These are phyloP conservation scores for Semibalanus balanoides DNA, from an alignment of 1,140 invertebrate genomes.

Conservation along the genomic window DNA sequence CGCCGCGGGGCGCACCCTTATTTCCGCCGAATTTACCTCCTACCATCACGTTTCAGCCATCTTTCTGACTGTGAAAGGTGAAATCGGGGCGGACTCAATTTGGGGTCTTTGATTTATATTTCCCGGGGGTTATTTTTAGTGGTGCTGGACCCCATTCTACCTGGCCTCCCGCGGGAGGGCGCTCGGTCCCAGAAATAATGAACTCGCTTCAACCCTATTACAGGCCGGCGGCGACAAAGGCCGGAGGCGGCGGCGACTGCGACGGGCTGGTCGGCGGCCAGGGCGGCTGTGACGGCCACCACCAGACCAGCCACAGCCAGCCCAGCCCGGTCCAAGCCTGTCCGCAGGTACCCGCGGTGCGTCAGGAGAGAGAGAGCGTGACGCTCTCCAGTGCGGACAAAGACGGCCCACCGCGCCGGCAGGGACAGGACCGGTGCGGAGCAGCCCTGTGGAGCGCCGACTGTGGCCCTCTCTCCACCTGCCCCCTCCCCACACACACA, in stretches of 20 bases:
- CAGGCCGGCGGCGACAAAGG: background rate
- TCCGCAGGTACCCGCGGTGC: too few species aligned
- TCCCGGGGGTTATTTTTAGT: background rate
- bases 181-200: background rate
- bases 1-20: background rate
- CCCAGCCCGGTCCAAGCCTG: too few species aligned
- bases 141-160: background rate
- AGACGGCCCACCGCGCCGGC: too few species aligned
- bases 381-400: too few species aligned
- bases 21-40: background rate
- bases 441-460: too few species aligned
- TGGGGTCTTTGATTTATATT: background rate
- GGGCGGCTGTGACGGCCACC: background rate
- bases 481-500: too few species aligned
- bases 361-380: too few species aligned
- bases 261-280: too few species aligned
- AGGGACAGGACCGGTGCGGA: too few species aligned
- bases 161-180: background rate
- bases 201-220: background rate
- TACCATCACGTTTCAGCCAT: background rate
- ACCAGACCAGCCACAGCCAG: too few species aligned
- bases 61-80: slow-evolving; percentile 1
- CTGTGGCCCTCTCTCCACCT: too few species aligned
- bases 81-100: background rate
- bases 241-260: background rate